A percentile compares a stretch with the other conserved stretches of the same genome.
Conservation (phyloP, 2,888 invertebrate genomes). For the Taenaris catops region DNA sequence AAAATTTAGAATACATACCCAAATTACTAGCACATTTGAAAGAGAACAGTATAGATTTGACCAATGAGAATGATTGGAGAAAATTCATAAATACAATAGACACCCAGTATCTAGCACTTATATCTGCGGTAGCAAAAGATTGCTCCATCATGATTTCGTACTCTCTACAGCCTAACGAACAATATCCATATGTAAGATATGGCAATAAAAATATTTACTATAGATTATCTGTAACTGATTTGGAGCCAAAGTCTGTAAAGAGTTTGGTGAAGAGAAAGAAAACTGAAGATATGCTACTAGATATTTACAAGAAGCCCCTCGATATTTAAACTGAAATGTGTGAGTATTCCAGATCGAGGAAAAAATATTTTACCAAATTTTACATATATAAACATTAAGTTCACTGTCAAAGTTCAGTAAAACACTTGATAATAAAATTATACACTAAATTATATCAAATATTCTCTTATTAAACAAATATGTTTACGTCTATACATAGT, state of each 20-base stretch:
- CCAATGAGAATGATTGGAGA: conserved; percentile 28
- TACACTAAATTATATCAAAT: too few species aligned
- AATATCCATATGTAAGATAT: conserved; percentile 39
- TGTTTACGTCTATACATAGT: too few species aligned
- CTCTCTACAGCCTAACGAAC: conserved; percentile 31
- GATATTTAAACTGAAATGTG: conserved; percentile 27
- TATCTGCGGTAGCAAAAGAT: conserved; percentile 84
- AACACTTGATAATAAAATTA: too few species aligned
- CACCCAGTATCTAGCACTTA: conserved; percentile 49
- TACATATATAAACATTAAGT: too few species aligned
- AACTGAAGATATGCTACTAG: conserved; percentile 45
- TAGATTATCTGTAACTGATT: conserved; percentile 81
- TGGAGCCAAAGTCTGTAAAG: conserved; percentile 82
- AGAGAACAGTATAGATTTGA: conserved; percentile 35
- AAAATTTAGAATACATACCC: conserved; percentile 41
- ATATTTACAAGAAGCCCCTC: conserved; percentile 36
- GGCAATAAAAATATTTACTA: conserved; percentile 59
- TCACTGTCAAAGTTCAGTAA: too few species aligned
- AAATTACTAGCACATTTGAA: conserved; percentile 37
- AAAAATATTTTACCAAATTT: too few species aligned
- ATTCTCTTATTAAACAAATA: too few species aligned
- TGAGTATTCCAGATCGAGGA: conserved; percentile 33
- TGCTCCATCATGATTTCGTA: conserved; percentile 85
- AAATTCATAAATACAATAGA: conserved; percentile 33
- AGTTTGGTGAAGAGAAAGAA: conserved; percentile 47